phyloP scores from a whole-genome alignment of 2,113 vertebrate genomes.

The Ondatra zibethicus region DNA sequence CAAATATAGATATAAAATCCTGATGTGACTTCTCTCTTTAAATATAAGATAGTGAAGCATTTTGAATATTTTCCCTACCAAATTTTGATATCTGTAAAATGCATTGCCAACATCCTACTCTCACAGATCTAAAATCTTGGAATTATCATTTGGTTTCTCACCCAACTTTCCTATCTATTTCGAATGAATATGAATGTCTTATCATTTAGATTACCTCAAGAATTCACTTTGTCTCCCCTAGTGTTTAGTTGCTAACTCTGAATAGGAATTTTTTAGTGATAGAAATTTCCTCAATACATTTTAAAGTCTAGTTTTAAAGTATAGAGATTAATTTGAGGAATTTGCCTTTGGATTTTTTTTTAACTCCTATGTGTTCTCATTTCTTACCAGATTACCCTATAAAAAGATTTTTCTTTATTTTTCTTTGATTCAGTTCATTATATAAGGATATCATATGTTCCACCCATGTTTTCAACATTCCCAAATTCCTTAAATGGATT shows the following conservation, averaged over 20 bases:
- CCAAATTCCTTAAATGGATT: background rate
- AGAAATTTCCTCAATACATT: background rate
- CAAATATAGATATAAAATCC: background rate
- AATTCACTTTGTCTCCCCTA: background rate
- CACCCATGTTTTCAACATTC: background rate
- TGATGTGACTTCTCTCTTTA: background rate
- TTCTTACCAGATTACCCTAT: background rate
- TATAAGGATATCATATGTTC: background rate
- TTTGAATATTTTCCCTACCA: background rate
- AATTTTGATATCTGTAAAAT: background rate
- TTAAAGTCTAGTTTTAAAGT: background rate
- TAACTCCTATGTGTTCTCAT: background rate
- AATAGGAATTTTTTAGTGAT: background rate
- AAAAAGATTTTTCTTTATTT: background rate
- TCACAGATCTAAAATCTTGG: slow-evolving; percentile 3
- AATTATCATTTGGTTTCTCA: slow-evolving; percentile 31
- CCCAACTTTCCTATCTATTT: background rate
- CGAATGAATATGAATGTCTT: background rate
- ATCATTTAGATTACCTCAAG: background rate
- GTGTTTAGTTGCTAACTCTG: background rate
- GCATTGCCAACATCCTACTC: background rate
- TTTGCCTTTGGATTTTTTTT: background rate
- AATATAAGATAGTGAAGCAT: background rate
- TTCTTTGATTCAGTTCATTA: background rate
- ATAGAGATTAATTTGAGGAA: background rate